A percentile compares a stretch with the other conserved stretches of the same genome.
phyloP scores from a whole-genome alignment of 2,888 invertebrate genomes.

The Cyclophora punctaria region DNA sequence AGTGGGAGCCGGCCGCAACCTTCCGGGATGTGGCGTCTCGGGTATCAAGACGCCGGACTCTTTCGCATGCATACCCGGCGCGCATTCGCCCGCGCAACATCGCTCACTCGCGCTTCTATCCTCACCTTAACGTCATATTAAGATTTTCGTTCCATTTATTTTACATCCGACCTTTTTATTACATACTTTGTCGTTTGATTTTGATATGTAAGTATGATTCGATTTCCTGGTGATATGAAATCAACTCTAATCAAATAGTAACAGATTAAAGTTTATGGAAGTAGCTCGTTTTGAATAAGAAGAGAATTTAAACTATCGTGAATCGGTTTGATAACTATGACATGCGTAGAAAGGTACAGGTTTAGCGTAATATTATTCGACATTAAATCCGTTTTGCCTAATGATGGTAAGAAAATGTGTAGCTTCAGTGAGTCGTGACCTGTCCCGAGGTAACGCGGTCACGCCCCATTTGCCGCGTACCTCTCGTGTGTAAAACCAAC shows the following conservation, averaged over 20 bases:
- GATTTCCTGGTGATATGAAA: no score
- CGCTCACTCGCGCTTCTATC: constrained; percentile 45
- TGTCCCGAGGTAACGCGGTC: constrained; percentile 45
- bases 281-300: no score
- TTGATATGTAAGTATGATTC: no score
- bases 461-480: constrained; percentile 58
- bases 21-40: constrained; percentile 74
- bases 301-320: no score
- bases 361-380: not conserved
- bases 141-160: constrained; percentile 12
- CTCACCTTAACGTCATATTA: constrained; percentile 15
- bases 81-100: constrained; percentile 41
- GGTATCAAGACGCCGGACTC: constrained; percentile 38
- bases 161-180: constrained; percentile 9
- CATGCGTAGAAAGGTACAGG: not conserved
- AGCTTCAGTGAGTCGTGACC: constrained; percentile 49
- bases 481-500: constrained; percentile 35
- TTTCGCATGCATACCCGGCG: constrained; percentile 61
- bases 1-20: constrained; percentile 44
- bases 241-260: no score
- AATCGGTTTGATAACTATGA: no score
- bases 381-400: not conserved
- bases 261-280: no score
- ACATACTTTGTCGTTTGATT: not conserved
- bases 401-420: constrained; percentile 8